Evolutionary conservation across 2,797 vertebrate genomes (phyloP).

Genomic region (Silurus aristotelis): DNA sequence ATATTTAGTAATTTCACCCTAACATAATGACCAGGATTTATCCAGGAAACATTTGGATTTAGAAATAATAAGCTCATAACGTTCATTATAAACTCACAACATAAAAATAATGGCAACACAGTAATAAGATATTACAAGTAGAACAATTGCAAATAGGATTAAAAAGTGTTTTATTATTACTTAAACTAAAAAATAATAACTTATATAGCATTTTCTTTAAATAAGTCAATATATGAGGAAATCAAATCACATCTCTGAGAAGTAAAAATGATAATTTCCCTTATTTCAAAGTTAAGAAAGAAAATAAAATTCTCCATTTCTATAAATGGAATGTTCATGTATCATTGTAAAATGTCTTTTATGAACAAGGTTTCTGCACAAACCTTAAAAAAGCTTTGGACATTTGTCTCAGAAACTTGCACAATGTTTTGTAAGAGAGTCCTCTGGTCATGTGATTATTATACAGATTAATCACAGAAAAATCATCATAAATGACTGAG

Average conservation of each 20-base stretch:
- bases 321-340: conserved; percentile 49
- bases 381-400: conserved; percentile 31
- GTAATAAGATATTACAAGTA: conserved; percentile 44
- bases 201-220: conserved; percentile 83
- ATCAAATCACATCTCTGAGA: conserved; percentile 65
- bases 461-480: neutral
- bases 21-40: neutral
- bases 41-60: conserved; percentile 10
- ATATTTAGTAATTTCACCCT: conserved; percentile 17
- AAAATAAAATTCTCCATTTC: conserved; percentile 45
- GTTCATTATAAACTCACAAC: conserved; percentile 53
- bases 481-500: neutral
- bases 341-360: conserved; percentile 33
- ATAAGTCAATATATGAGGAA: conserved; percentile 84
- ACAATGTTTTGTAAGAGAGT: conserved; percentile 23
- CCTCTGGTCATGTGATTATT: conserved; percentile 23
- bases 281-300: conserved; percentile 38
- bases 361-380: conserved; percentile 18
- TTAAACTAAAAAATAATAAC: conserved; percentile 83
- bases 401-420: conserved; percentile 9
- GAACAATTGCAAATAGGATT: conserved; percentile 70
- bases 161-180: conserved; percentile 81
- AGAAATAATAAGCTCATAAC: conserved; percentile 63
- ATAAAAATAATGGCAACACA: conserved; percentile 58
- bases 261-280: conserved; percentile 62